A percentile compares a stretch with the other conserved stretches of the same genome.
These are phyloP conservation scores for Alectura lathami DNA, from an alignment of 2,113 vertebrate species.

Conservation along the genomic window DNA sequence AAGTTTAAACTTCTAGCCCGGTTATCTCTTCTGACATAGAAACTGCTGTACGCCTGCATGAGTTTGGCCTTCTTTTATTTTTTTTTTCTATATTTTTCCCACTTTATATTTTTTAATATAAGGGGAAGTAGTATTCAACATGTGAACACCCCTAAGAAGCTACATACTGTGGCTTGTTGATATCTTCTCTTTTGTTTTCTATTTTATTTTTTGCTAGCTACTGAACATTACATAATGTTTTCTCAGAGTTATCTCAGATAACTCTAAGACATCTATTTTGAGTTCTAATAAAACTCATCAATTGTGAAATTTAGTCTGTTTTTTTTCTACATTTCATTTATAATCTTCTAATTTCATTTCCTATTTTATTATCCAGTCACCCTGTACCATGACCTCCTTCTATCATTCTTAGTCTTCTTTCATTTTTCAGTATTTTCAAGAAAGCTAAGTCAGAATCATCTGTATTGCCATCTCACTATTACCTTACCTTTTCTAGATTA, in stretches of 20 bases:
- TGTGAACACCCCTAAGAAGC: background rate
- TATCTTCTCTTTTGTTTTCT: background rate
- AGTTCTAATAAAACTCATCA: background rate
- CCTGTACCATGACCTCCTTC: background rate
- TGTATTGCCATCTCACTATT: background rate
- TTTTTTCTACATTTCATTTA: background rate
- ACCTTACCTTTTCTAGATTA: background rate
- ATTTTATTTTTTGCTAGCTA: background rate
- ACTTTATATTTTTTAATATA: background rate
- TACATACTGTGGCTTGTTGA: background rate
- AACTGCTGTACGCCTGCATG: background rate
- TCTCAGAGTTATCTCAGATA: background rate
- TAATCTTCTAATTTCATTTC: background rate
- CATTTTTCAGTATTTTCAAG: background rate
- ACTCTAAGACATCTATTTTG: background rate
- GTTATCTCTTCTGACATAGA: background rate
- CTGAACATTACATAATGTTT: background rate
- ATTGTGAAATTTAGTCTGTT: accelerated
- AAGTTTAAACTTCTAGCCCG: background rate
- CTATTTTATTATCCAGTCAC: background rate
- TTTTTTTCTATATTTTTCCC: background rate
- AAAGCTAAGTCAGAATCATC: background rate
- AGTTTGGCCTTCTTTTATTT: background rate
- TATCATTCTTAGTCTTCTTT: background rate
- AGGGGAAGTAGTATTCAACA: background rate